Conservation (phyloP, 2,113 vertebrate species). For the Galemys pyrenaicus region DNA sequence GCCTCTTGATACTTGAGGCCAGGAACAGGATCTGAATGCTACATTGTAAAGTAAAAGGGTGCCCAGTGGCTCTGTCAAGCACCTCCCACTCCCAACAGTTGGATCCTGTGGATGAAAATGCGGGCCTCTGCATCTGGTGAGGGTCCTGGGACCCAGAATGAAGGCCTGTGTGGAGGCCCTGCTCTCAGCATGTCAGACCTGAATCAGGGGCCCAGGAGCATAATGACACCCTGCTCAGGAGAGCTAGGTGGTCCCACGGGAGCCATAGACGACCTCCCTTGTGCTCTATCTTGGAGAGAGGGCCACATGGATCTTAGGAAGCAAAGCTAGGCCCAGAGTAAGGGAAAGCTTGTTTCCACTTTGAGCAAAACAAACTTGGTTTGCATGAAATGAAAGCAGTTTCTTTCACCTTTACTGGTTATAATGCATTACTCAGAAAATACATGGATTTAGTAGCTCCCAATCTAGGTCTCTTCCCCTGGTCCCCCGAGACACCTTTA, state of each 20-base stretch:
- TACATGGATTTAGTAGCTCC: not conserved
- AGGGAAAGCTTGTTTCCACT: not conserved
- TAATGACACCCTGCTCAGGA: too few species aligned
- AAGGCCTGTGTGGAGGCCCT: not conserved
- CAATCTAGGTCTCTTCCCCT: not conserved
- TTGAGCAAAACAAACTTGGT: not conserved
- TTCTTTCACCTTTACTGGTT: not conserved
- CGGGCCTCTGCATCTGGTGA: not conserved
- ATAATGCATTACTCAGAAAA: not conserved
- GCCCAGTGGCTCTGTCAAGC: not conserved
- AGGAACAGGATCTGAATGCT: not conserved
- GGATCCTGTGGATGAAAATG: not conserved
- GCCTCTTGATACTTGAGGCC: not conserved
- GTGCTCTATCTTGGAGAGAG: not conserved
- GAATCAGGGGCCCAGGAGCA: not conserved
- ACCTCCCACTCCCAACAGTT: not conserved
- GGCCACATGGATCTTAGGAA: not conserved
- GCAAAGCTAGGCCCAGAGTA: not conserved
- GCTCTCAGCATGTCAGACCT: not conserved
- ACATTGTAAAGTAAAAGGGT: not conserved
- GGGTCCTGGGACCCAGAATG: not conserved
- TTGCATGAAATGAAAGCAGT: not conserved
- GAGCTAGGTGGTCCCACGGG: too few species aligned
- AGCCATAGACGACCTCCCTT: too few species aligned
- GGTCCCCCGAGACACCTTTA: not conserved